Conservation (phyloP, 2,113 vertebrate genomes). For the Poeciliopsis occidentalis region DNA sequence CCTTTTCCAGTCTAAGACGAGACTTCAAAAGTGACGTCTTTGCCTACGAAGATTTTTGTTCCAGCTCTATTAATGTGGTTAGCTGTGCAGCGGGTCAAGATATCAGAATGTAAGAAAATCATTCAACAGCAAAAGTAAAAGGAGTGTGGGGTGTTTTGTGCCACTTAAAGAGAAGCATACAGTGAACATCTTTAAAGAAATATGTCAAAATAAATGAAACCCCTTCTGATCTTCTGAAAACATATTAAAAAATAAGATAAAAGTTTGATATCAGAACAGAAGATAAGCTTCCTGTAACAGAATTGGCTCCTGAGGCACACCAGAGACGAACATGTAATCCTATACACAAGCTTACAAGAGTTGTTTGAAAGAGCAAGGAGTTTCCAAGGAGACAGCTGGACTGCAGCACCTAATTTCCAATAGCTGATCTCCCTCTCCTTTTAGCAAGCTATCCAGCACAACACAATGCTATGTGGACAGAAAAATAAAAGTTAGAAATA, state of each 20-base stretch:
- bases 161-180: background rate
- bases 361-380: constrained; percentile 19
- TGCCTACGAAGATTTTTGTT: background rate
- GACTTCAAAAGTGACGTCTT: background rate
- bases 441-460: background rate
- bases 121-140: background rate
- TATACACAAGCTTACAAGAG: constrained; percentile 9
- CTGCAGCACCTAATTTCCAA: background rate
- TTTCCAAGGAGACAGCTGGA: constrained; percentile 24
- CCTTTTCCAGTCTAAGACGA: background rate
- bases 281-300: background rate
- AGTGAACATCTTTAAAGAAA: background rate
- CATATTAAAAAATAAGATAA: background rate
- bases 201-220: background rate
- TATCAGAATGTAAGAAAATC: too few species aligned
- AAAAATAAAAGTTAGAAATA: background rate
- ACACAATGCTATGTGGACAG: background rate
- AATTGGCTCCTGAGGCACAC: constrained; percentile 5
- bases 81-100: background rate
- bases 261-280: background rate
- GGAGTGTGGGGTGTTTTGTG: background rate
- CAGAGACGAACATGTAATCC: background rate
- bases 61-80: background rate
- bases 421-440: constrained; percentile 1
- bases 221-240: background rate